Evolutionary conservation across 2,113 vertebrate genomes (phyloP).

Genomic region (Lepus timidus): DNA sequence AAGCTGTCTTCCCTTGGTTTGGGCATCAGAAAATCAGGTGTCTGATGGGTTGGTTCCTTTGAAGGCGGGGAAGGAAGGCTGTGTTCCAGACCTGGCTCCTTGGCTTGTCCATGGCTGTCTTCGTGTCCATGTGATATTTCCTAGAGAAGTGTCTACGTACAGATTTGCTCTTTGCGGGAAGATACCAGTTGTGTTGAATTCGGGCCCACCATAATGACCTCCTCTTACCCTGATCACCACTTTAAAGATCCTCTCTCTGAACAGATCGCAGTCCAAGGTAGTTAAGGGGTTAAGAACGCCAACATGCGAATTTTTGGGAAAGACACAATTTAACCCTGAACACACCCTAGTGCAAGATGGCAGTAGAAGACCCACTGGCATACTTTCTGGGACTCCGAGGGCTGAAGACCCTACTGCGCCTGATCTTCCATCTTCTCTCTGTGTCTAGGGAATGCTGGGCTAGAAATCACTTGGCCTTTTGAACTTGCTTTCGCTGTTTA

Average conservation of each 20-base stretch:
- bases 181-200: neutral
- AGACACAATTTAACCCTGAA: neutral
- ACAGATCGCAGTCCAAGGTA: neutral
- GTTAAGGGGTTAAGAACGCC: neutral
- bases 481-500: slow-evolving; percentile 68
- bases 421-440: neutral
- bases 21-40: neutral
- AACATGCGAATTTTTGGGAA: slow-evolving; percentile 1
- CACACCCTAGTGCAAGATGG: neutral
- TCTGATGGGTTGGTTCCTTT: neutral
- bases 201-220: neutral
- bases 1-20: neutral
- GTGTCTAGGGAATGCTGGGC: slow-evolving; percentile 8
- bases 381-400: slow-evolving; percentile 1
- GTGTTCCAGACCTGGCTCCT: neutral
- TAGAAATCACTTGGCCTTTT: slow-evolving; percentile 69
- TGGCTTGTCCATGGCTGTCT: neutral
- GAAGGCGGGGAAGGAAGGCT: neutral
- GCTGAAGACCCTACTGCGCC: neutral
- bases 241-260: neutral
- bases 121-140: neutral
- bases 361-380: neutral
- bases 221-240: neutral
- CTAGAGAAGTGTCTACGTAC: neutral
- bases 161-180: neutral